phyloP scores from a whole-genome alignment of 1,140 invertebrate species.

The Idris sp. region DNA sequence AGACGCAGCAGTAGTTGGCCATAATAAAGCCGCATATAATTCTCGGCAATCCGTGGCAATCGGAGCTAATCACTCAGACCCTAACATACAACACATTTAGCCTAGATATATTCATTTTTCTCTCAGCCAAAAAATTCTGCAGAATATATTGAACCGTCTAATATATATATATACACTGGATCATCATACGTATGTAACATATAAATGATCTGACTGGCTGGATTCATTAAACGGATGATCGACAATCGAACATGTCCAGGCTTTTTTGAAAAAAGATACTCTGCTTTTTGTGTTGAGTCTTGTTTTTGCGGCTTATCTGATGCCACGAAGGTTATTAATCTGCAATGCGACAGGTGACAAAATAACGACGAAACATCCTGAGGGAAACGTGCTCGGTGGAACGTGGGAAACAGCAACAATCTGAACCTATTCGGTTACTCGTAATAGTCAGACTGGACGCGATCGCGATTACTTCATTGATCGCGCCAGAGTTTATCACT shows the following conservation, averaged over 20 bases:
- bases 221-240: slow-evolving; percentile 1
- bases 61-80: slow-evolving; percentile 75
- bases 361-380: slow-evolving; percentile 49
- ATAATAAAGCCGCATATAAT: slow-evolving; percentile 64
- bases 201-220: too few species aligned
- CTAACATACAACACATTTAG: too few species aligned
- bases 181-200: too few species aligned
- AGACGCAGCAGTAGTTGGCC: slow-evolving; percentile 67
- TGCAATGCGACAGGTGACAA: slow-evolving; percentile 51
- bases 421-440: slow-evolving; percentile 53
- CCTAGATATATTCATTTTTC: too few species aligned
- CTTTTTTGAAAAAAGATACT: too few species aligned
- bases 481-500: slow-evolving; percentile 40
- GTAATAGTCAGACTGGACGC: slow-evolving; percentile 39
- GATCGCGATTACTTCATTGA: slow-evolving; percentile 62
- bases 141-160: too few species aligned
- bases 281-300: slow-evolving; percentile 31
- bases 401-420: slow-evolving; percentile 58
- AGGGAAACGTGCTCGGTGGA: slow-evolving; percentile 23
- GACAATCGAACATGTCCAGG: slow-evolving; percentile 5
- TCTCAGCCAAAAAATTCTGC: too few species aligned
- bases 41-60: slow-evolving; percentile 71
- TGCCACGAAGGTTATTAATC: slow-evolving; percentile 51
- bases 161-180: too few species aligned
- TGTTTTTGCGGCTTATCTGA: slow-evolving; percentile 52